Conservation (phyloP, 2,888 invertebrate genomes). For the Drosophila setosimentum region DNA sequence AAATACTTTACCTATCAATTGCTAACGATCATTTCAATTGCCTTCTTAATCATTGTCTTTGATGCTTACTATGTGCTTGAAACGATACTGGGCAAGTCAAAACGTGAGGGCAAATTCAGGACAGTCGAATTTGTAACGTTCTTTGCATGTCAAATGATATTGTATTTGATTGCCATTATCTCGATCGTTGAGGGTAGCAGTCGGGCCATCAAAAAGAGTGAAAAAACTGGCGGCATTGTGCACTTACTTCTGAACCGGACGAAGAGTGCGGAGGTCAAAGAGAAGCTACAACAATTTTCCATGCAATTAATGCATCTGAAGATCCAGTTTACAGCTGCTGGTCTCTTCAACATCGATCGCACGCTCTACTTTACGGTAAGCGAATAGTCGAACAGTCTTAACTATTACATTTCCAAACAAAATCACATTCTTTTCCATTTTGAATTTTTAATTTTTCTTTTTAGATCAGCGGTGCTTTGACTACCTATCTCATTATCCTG, state of each 20-base stretch:
- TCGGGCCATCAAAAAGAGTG: constrained; percentile 84
- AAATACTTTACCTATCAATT: constrained; percentile 85
- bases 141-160: constrained; percentile 84
- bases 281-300: constrained; percentile 84
- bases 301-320: constrained; percentile 84
- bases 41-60: constrained; percentile 85
- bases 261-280: constrained; percentile 79
- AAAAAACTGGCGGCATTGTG: constrained; percentile 83
- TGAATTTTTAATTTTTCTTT: constrained; percentile 8
- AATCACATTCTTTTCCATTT: background rate
- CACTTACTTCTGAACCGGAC: constrained; percentile 83
- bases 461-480: constrained; percentile 85
- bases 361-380: constrained; percentile 85
- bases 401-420: background rate
- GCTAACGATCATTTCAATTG: constrained; percentile 84
- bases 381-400: background rate
- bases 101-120: constrained; percentile 83
- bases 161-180: constrained; percentile 84
- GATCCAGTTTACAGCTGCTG: constrained; percentile 85
- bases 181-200: constrained; percentile 85
- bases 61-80: constrained; percentile 85
- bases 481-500: constrained; percentile 85
- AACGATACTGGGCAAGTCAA: constrained; percentile 83
- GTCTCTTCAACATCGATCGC: constrained; percentile 85
- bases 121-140: constrained; percentile 84